These are phyloP conservation scores for Thyatira batis DNA, from an alignment of 2,888 invertebrate genomes.

Conservation along the genomic window DNA sequence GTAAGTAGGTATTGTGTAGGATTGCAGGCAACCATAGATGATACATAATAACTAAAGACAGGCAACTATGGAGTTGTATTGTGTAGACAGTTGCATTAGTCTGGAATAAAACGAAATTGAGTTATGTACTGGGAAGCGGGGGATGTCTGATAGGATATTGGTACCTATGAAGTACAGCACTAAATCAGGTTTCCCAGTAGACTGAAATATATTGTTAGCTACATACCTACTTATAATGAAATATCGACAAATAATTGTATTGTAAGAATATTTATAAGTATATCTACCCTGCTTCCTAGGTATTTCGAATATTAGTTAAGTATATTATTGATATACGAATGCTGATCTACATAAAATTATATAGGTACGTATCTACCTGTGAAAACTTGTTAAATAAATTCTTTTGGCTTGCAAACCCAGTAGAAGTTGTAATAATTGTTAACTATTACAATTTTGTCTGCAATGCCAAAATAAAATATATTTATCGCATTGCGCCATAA, in stretches of 20 bases:
- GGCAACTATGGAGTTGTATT: constrained; percentile 18
- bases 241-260: background rate
- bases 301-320: no score
- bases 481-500: no score
- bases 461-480: no score
- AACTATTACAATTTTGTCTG: no score
- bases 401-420: no score
- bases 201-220: constrained; percentile 30
- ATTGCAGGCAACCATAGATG: background rate
- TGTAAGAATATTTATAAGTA: background rate
- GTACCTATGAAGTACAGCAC: constrained; percentile 16
- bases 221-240: constrained; percentile 17
- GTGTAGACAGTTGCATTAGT: constrained; percentile 25
- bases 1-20: no score
- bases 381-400: no score
- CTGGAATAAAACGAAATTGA: constrained; percentile 33
- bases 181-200: constrained; percentile 27
- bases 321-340: no score
- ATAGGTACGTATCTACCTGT: no score
- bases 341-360: no score
- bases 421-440: no score
- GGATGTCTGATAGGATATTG: constrained; percentile 13
- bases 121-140: constrained; percentile 27
- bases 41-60: constrained; percentile 1
- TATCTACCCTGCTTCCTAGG: no score